Percentiles rank a stretch among this genome's conserved stretches.
Evolutionary conservation across 1,140 invertebrate genomes (phyloP).

Genomic region (Ptiloglossa arizonensis): DNA sequence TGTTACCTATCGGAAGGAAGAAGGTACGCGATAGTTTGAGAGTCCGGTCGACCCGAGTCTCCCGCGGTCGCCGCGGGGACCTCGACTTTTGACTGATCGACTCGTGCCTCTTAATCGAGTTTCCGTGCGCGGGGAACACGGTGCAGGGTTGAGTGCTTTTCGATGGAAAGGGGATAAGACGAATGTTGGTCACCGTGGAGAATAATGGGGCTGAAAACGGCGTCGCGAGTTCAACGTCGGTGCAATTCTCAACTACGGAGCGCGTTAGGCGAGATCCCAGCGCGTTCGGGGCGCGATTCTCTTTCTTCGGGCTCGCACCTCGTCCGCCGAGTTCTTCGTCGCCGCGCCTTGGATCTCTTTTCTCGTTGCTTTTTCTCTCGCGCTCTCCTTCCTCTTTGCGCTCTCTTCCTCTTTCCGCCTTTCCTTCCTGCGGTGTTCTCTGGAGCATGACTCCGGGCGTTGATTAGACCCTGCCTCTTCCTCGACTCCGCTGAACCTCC

Average conservation of each 20-base stretch:
- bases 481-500: slow-evolving; percentile 50
- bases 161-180: neutral
- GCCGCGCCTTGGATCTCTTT: slow-evolving; percentile 24
- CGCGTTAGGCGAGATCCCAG: too few species aligned
- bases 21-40: too few species aligned
- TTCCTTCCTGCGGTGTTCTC: slow-evolving; percentile 70
- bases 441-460: slow-evolving; percentile 79
- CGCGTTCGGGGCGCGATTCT: too few species aligned
- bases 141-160: neutral
- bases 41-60: too few species aligned
- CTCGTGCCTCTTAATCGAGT: neutral
- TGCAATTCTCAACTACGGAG: neutral
- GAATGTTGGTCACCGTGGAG: neutral
- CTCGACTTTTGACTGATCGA: slow-evolving; percentile 3
- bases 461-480: slow-evolving; percentile 76
- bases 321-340: slow-evolving; percentile 25
- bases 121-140: slow-evolving; percentile 4
- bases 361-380: slow-evolving; percentile 21
- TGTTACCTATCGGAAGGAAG: too few species aligned
- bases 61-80: too few species aligned
- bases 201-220: neutral
- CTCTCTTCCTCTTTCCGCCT: slow-evolving; percentile 45
- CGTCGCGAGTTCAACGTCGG: neutral
- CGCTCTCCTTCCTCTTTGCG: slow-evolving; percentile 7
- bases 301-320: slow-evolving; percentile 14